Percentiles rank a stretch among this genome's conserved stretches.
Evolutionary conservation across 2,888 invertebrate genomes (phyloP).

Genomic region (Latheticus oryzae): DNA sequence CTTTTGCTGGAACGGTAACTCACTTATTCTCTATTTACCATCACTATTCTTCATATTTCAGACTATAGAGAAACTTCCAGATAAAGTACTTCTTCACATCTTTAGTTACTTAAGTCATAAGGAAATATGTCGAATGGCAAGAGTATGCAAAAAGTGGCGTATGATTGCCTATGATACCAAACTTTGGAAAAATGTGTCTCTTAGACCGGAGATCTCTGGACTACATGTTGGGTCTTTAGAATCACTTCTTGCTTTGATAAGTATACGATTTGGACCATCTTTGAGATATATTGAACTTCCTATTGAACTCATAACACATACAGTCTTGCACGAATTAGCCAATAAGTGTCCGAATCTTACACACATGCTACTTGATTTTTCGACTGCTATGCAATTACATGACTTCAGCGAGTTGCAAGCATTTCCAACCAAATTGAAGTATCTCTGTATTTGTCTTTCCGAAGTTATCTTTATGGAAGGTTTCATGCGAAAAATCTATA

Average conservation of each 20-base stretch:
- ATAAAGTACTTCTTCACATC: conserved; percentile 93
- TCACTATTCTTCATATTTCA: too few species aligned
- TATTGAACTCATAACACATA: conserved; percentile 96
- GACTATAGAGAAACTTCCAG: conserved; percentile 97
- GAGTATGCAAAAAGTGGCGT: conserved; percentile 96
- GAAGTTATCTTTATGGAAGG: conserved; percentile 99
- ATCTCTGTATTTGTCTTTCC: conserved; percentile 88
- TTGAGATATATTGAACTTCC: conserved; percentile 93
- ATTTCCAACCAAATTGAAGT: conserved; percentile 93
- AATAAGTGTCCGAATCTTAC: conserved; percentile 96
- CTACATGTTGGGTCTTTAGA: conserved; percentile 91
- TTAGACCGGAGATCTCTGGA: conserved; percentile 96
- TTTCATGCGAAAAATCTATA: conserved; percentile 99
- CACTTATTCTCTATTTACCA: too few species aligned
- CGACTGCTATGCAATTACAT: conserved; percentile 99
- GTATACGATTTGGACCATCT: conserved; percentile 88
- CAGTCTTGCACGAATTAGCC: conserved; percentile 95
- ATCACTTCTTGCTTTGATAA: conserved; percentile 86
- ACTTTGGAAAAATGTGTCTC: conserved; percentile 95
- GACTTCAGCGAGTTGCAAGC: conserved; percentile 99
- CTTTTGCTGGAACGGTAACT: conserved; percentile 85
- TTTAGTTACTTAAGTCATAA: conserved; percentile 94
- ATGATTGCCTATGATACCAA: conserved; percentile 94
- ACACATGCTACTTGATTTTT: conserved; percentile 96
- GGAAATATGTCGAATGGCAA: conserved; percentile 93